These are phyloP conservation scores for Prochilodus magdalenae DNA, from an alignment of 2,113 vertebrate genomes.

Conservation along the genomic window DNA sequence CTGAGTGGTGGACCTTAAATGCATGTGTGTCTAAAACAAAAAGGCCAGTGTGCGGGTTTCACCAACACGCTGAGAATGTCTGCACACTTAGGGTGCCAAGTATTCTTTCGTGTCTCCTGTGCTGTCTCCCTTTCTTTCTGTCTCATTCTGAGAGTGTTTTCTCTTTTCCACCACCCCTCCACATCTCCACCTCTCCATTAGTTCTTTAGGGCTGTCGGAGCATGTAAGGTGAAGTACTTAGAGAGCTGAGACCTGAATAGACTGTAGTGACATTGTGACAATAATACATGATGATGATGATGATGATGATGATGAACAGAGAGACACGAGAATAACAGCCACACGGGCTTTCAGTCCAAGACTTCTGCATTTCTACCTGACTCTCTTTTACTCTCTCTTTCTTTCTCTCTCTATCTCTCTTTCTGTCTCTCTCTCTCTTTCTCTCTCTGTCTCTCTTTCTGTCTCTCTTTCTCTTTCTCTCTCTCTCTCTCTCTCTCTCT, in stretches of 20 bases:
- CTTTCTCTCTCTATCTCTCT: constrained; percentile 24
- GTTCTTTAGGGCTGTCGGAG: background rate
- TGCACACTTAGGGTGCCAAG: background rate
- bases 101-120: background rate
- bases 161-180: background rate
- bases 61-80: background rate
- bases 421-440: too few relatives aligned
- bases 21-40: background rate
- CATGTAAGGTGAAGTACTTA: background rate
- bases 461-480: background rate
- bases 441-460: constrained; percentile 9
- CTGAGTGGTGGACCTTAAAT: background rate
- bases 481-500: constrained; percentile 1
- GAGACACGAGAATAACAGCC: background rate
- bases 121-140: background rate
- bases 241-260: background rate
- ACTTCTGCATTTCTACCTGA: background rate
- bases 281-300: constrained; percentile 12
- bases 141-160: background rate
- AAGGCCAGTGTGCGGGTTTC: background rate
- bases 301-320: background rate
- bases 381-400: constrained; percentile 54
- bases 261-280: constrained; percentile 19
- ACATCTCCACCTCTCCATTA: background rate
- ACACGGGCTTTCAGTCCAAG: background rate